Percentiles rank a stretch among this genome's conserved stretches.
Conservation (phyloP, 2,797 vertebrate species). For the Sciurus carolinensis region DNA sequence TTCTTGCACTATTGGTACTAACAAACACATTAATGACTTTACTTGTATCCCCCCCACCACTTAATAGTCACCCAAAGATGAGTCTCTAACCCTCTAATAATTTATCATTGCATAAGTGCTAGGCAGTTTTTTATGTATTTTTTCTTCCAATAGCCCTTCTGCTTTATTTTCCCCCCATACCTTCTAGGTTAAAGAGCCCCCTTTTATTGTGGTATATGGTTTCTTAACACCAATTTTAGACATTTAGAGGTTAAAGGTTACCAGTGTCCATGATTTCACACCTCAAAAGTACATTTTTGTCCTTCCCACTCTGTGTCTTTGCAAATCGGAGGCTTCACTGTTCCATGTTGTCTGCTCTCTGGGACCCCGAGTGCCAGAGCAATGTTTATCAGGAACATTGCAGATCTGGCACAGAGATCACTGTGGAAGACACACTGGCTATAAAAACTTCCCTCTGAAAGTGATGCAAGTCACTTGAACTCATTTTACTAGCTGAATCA, state of each 20-base stretch:
- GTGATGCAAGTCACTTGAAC: neutral
- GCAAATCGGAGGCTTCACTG: neutral
- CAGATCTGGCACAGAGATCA: neutral
- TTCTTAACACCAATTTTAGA: neutral
- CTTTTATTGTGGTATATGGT: neutral
- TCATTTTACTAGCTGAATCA: neutral
- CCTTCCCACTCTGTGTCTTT: neutral
- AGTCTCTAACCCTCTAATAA: neutral
- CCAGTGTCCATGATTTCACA: neutral
- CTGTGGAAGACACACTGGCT: neutral
- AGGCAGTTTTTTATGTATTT: neutral
- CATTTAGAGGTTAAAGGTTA: neutral
- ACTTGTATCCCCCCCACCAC: neutral
- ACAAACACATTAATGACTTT: neutral
- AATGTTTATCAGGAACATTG: neutral
- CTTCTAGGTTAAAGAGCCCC: neutral
- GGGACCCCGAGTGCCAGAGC: fast-evolving
- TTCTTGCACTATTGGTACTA: neutral
- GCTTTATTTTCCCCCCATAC: neutral
- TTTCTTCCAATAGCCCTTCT: neutral
- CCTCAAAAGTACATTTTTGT: neutral
- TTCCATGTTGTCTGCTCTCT: neutral
- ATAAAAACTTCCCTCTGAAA: neutral
- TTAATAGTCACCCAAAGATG: neutral
- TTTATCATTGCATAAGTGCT: neutral